Evolutionary conservation across 2,797 vertebrate species (phyloP), one percentile per base, ranked within the genome.

Genomic region (Gadopsis bispinosus): DNA sequence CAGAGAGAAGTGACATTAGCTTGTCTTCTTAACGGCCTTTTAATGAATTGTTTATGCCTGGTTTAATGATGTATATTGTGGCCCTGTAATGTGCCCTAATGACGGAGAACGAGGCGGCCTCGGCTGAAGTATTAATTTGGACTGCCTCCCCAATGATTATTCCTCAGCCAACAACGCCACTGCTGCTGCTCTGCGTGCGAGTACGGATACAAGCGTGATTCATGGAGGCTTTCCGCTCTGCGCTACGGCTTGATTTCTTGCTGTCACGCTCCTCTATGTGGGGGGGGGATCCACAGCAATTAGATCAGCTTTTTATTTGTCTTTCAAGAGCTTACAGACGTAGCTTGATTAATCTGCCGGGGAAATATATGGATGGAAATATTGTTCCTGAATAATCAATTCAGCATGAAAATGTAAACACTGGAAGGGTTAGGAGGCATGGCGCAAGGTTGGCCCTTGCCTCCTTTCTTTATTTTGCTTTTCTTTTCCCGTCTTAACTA

Each of bases 41-140:
- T 94, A 95, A 95, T 95, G 92, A 95, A 95, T 95, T 94, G 94
- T 95, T 95, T 95, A 94, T 94, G 94, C 93, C 92, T 91, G 88
- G 91, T 94, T 95, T 94, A 95, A 95, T 95, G 93, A 94, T 94
- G 93, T 94, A 93, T 93, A 93, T 93, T 93, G 92, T 93, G 91
- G 93, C 91, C 92, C 90, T 91, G 90, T 95, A 94, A 95, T 95
- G 93, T 91, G 92, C 91, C 93, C 93, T 94, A 94, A 94, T 94
- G 93, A 92, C 80, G 83, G 89, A 90, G 92, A 94, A 93, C 75
- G 88, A 93, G 91, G 89, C 85, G 79, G 89, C 87, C 88, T 90
- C 82, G 68, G 89, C 88, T 93, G 90, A 93, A 91, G 91, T 91
- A 94, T 94, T 94, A 89, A 93, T 95, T 95, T 94, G 88, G 87